Percentiles rank a stretch among this genome's conserved stretches.
Conservation (phyloP, 2,888 invertebrate genomes). For the Anthrax anthrax region DNA sequence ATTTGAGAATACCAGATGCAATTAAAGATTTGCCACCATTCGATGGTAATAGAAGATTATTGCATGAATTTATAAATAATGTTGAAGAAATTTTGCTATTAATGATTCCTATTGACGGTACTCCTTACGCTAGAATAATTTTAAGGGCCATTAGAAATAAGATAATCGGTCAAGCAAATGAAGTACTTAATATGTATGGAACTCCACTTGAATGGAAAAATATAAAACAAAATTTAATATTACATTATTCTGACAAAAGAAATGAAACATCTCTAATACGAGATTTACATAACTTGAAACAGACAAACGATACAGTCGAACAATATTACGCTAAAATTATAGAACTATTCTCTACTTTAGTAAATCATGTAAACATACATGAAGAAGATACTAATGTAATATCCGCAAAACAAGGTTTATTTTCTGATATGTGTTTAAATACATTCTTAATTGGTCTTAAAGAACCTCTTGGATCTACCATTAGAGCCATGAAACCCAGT, state of each 20-base stretch:
- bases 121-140: slow-evolving; percentile 8
- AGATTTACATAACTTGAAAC: too few species aligned
- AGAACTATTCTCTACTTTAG: too few species aligned
- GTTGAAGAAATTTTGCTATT: slow-evolving; percentile 10
- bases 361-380: too few species aligned
- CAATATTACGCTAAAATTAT: too few species aligned
- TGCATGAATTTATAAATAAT: slow-evolving; percentile 11
- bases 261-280: too few species aligned
- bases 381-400: too few species aligned
- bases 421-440: too few species aligned
- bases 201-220: slow-evolving; percentile 10
- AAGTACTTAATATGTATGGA: slow-evolving; percentile 13
- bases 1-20: slow-evolving; percentile 12
- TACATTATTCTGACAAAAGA: slow-evolving; percentile 13
- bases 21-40: slow-evolving; percentile 13
- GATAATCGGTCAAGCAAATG: slow-evolving; percentile 12
- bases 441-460: too few species aligned
- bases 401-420: too few species aligned
- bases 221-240: slow-evolving; percentile 11
- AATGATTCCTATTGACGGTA: slow-evolving; percentile 6
- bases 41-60: slow-evolving; percentile 6
- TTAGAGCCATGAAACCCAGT: too few species aligned
- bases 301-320: too few species aligned
- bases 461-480: too few species aligned
- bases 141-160: slow-evolving; percentile 12